Conservation (phyloP, 2,113 vertebrate species). For the Bettongia penicillata region DNA sequence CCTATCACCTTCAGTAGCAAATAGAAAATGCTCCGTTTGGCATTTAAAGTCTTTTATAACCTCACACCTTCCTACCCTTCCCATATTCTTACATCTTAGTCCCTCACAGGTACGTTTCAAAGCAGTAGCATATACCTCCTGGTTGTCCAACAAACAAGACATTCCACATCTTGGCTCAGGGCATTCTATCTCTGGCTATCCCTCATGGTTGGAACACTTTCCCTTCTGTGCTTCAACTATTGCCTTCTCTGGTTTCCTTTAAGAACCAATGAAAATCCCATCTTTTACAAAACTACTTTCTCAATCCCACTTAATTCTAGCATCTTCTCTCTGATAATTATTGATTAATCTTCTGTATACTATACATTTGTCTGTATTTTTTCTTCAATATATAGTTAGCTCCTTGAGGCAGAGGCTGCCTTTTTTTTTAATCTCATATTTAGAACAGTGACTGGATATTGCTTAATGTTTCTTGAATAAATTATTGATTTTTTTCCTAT, state of each 20-base stretch:
- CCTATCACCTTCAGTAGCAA: background rate
- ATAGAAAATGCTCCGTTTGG: background rate
- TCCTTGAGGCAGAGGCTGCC: background rate
- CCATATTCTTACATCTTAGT: background rate
- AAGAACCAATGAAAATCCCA: background rate
- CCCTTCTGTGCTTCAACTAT: background rate
- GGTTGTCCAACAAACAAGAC: background rate
- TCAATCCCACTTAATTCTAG: background rate
- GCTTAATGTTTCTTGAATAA: background rate
- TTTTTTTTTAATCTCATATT: background rate
- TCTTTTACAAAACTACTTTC: background rate
- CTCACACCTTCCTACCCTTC: background rate
- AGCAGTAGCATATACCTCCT: background rate
- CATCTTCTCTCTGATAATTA: background rate
- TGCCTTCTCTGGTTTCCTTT: background rate
- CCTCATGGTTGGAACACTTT: background rate
- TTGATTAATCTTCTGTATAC: background rate
- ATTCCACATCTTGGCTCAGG: background rate
- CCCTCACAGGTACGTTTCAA: background rate
- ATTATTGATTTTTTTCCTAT: background rate
- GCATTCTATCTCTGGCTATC: background rate
- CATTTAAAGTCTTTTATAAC: background rate
- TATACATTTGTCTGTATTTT: background rate
- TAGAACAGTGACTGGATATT: background rate
- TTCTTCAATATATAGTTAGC: background rate